These are phyloP conservation scores for Hipparchia sbordonii DNA, from an alignment of 2,888 invertebrate species.

Conservation along the genomic window DNA sequence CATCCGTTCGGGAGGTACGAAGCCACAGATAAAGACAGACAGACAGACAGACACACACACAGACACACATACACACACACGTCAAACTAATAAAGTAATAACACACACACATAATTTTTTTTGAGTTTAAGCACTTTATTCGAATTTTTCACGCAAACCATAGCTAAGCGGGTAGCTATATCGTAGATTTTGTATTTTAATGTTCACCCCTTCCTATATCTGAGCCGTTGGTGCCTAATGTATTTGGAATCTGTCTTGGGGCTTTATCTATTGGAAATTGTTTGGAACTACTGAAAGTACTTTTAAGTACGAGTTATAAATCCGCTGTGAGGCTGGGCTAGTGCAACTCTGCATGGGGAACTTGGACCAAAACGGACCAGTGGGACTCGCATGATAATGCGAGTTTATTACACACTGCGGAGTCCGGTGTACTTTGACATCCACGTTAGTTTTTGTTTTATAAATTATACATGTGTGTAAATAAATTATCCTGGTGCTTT, in stretches of 20 bases:
- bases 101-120: too few relatives aligned
- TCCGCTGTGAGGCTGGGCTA: constrained; percentile 64
- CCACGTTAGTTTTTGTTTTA: too few relatives aligned
- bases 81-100: too few relatives aligned
- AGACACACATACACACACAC: too few relatives aligned
- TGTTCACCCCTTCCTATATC: constrained; percentile 58
- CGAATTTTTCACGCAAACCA: neutral
- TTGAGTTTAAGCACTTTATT: neutral
- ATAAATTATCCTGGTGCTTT: too few relatives aligned
- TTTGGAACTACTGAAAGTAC: constrained; percentile 77
- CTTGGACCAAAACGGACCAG: constrained; percentile 44
- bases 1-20: too few relatives aligned
- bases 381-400: neutral
- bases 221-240: constrained; percentile 69
- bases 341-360: constrained; percentile 51
- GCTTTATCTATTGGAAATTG: constrained; percentile 80
- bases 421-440: too few relatives aligned
- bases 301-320: constrained; percentile 81
- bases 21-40: too few relatives aligned
- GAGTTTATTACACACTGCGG: neutral
- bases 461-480: too few relatives aligned
- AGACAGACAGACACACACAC: too few relatives aligned
- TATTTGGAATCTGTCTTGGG: constrained; percentile 79
- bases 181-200: constrained; percentile 60
- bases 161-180: neutral